Evolutionary conservation across 2,797 vertebrate genomes (phyloP).

Genomic region (Rhinatrema bivittatum): DNA sequence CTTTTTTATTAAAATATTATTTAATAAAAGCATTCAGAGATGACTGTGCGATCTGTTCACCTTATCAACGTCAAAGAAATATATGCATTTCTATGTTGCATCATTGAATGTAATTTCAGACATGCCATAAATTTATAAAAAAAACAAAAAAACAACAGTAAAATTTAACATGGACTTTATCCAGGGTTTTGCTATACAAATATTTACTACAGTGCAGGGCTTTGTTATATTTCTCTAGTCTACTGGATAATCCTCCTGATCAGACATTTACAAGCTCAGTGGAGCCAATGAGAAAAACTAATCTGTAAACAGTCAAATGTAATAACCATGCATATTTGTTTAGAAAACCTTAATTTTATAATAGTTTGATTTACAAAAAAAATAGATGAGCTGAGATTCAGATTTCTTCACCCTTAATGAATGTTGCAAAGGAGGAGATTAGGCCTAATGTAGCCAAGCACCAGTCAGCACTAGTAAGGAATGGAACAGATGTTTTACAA

Average conservation of each 20-base stretch:
- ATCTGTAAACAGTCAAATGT: slow-evolving; percentile 42
- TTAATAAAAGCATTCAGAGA: background rate
- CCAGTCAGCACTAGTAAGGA: slow-evolving; percentile 15
- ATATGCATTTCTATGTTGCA: slow-evolving; percentile 20
- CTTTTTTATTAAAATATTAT: too few relatives aligned
- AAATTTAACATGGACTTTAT: slow-evolving; percentile 45
- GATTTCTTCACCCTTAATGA: slow-evolving; percentile 45
- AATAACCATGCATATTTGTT: slow-evolving; percentile 34
- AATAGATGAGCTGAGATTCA: slow-evolving; percentile 41
- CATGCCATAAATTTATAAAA: slow-evolving; percentile 48
- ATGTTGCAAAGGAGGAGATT: slow-evolving; percentile 39
- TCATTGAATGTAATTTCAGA: slow-evolving; percentile 28
- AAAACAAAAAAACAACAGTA: slow-evolving; percentile 55
- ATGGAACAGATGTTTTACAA: slow-evolving; percentile 23
- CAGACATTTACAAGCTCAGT: slow-evolving; percentile 44
- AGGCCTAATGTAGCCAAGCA: slow-evolving; percentile 30
- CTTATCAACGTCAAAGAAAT: slow-evolving; percentile 9
- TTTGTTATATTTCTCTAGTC: slow-evolving; percentile 56
- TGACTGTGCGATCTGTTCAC: background rate
- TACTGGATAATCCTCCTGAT: slow-evolving; percentile 63
- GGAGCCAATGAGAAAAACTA: slow-evolving; percentile 48
- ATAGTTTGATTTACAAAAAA: slow-evolving; percentile 36
- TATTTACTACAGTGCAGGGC: slow-evolving; percentile 53
- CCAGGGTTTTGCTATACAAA: slow-evolving; percentile 54
- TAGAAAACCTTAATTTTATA: slow-evolving; percentile 44